A percentile compares a stretch with the other conserved stretches of the same genome.
Conservation (phyloP, 2,113 vertebrate genomes). For the Herpetotheres cachinnans region DNA sequence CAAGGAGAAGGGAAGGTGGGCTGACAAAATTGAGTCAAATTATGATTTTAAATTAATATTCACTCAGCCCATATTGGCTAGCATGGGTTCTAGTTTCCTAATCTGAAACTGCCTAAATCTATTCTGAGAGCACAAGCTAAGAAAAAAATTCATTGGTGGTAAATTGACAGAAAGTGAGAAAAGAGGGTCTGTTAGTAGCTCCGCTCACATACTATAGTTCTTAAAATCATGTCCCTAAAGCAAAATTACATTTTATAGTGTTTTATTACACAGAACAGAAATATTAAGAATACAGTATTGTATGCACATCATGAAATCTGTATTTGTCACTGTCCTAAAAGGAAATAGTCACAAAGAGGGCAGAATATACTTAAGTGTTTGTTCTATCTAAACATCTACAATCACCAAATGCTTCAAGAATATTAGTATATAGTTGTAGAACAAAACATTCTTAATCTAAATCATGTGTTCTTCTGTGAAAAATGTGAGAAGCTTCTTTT, state of each 20-base stretch:
- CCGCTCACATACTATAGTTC: not conserved
- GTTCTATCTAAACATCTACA: not conserved
- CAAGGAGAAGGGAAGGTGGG: not conserved
- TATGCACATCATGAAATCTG: not conserved
- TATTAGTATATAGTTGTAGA: not conserved
- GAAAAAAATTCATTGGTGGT: not conserved
- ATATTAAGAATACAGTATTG: not conserved
- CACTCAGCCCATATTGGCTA: not conserved
- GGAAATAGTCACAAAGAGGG: not conserved
- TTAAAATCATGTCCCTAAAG: not conserved
- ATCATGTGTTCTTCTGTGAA: not conserved
- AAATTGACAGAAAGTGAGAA: not conserved
- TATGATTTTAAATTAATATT: not conserved
- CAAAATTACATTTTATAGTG: not conserved
- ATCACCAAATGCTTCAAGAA: not conserved
- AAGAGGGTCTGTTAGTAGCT: not conserved
- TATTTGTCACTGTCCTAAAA: not conserved
- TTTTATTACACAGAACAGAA: not conserved
- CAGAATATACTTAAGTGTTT: not conserved
- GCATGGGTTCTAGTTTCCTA: not conserved
- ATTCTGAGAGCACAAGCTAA: not conserved
- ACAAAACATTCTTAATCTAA: not conserved
- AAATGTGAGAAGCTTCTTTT: not conserved
- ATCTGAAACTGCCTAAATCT: not conserved
- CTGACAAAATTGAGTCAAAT: not conserved